Evolutionary conservation across 2,888 invertebrate species (phyloP).

Genomic region (Torymus auratus): DNA sequence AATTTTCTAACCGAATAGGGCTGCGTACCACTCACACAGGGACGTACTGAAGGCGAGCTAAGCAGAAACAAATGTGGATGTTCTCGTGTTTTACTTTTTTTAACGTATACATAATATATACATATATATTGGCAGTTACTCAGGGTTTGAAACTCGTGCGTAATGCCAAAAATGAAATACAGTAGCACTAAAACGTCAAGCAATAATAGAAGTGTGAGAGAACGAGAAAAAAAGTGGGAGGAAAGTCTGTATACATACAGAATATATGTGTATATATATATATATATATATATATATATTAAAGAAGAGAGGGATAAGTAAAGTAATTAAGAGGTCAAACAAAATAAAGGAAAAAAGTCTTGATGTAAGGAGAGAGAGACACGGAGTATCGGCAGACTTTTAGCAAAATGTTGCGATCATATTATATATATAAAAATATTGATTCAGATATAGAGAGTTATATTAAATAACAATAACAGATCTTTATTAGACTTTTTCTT

Average conservation of each 20-base stretch:
- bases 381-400: slow-evolving; percentile 55
- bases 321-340: slow-evolving; percentile 10
- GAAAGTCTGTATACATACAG: slow-evolving; percentile 51
- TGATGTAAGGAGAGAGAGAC: slow-evolving; percentile 27
- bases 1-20: slow-evolving; percentile 37
- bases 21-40: not conserved
- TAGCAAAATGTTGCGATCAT: slow-evolving; percentile 61
- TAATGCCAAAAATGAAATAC: slow-evolving; percentile 73
- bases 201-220: slow-evolving; percentile 71
- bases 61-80: slow-evolving; percentile 10
- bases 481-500: slow-evolving; percentile 73
- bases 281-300: slow-evolving; percentile 39
- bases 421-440: slow-evolving; percentile 52
- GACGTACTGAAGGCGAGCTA: slow-evolving; percentile 5
- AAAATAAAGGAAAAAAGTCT: slow-evolving; percentile 18
- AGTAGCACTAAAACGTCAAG: slow-evolving; percentile 72
- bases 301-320: not conserved
- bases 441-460: slow-evolving; percentile 68
- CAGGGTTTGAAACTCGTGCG: slow-evolving; percentile 65
- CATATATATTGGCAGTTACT: slow-evolving; percentile 64
- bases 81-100: slow-evolving; percentile 49
- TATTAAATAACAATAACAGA: slow-evolving; percentile 73
- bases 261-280: slow-evolving; percentile 39
- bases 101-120: slow-evolving; percentile 15
- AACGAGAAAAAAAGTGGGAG: slow-evolving; percentile 48